phyloP scores from a whole-genome alignment of 35 echinoderm and acorn worm genomes.

The Acanthaster planci region DNA sequence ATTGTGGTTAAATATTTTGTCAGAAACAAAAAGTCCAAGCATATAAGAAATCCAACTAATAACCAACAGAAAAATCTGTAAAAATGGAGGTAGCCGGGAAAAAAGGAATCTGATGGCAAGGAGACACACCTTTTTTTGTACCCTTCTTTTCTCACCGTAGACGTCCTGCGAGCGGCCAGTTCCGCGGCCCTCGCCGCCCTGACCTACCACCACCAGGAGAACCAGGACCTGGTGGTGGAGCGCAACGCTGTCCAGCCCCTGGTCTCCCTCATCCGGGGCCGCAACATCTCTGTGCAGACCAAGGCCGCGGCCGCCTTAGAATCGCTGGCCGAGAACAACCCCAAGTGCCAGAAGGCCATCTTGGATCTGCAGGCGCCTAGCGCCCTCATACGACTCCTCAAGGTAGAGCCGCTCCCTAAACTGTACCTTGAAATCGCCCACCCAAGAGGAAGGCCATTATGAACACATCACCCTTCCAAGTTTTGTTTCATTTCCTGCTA shows the following conservation, averaged over 20 bases:
- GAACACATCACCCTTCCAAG: no score
- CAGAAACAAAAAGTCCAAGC: no score
- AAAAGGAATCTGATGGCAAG: no score
- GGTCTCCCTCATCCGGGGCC: constrained; percentile 76
- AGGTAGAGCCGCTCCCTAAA: constrained; percentile 50
- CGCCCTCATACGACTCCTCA: constrained; percentile 82
- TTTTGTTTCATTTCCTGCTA: no score
- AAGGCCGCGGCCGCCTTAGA: constrained; percentile 91
- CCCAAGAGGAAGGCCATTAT: no score
- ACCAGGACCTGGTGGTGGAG: constrained; percentile 67
- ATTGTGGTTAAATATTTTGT: no score
- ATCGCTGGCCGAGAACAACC: constrained; percentile 86
- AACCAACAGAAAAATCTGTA: no score
- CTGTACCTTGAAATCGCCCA: no score
- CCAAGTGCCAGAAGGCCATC: constrained; percentile 82
- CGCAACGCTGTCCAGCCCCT: constrained; percentile 81
- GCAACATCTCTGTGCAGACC: constrained; percentile 92
- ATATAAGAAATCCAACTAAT: no score
- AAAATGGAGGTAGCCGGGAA: no score
- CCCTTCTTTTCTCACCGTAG: no score
- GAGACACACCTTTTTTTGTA: no score
- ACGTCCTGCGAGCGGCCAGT: constrained; percentile 78
- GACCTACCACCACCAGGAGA: constrained; percentile 69
- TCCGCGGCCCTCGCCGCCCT: constrained; percentile 87
- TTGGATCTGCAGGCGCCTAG: constrained; percentile 72